Conservation (phyloP, 2,797 vertebrate species). For the Podargus strigoides region DNA sequence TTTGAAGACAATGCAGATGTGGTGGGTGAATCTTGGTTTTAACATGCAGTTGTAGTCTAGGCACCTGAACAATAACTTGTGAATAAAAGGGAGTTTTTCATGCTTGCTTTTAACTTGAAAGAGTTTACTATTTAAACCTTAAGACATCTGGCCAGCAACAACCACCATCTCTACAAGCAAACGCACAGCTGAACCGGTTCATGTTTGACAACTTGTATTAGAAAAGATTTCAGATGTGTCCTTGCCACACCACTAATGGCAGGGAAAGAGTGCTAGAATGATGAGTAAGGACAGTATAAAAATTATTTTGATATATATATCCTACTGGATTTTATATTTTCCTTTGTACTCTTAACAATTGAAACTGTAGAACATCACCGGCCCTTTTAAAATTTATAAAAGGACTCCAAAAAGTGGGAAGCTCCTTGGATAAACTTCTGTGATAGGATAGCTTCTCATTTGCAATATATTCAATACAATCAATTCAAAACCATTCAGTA, state of each 20-base stretch:
- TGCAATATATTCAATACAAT: not conserved
- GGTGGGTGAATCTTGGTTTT: not conserved
- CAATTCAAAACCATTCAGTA: not conserved
- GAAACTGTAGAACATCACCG: not conserved
- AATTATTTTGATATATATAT: not conserved
- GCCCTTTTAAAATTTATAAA: not conserved
- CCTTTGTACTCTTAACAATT: not conserved
- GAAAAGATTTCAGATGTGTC: not conserved
- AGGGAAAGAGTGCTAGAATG: not conserved
- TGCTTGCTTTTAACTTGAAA: not conserved
- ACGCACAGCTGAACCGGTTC: not conserved
- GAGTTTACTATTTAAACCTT: not conserved
- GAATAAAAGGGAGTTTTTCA: not conserved
- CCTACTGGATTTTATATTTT: not conserved
- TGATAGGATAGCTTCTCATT: not conserved
- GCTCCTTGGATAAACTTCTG: not conserved
- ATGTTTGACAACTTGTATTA: not conserved
- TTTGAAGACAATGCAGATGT: not conserved
- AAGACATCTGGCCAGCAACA: not conserved
- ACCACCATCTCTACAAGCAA: not conserved
- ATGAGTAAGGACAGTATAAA: not conserved
- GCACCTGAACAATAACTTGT: not conserved
- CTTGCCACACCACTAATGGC: not conserved
- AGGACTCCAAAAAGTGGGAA: not conserved
- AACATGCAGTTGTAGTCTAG: not conserved